These are phyloP conservation scores for Perdita meconis DNA, from an alignment of 2,888 invertebrate species.

Conservation along the genomic window DNA sequence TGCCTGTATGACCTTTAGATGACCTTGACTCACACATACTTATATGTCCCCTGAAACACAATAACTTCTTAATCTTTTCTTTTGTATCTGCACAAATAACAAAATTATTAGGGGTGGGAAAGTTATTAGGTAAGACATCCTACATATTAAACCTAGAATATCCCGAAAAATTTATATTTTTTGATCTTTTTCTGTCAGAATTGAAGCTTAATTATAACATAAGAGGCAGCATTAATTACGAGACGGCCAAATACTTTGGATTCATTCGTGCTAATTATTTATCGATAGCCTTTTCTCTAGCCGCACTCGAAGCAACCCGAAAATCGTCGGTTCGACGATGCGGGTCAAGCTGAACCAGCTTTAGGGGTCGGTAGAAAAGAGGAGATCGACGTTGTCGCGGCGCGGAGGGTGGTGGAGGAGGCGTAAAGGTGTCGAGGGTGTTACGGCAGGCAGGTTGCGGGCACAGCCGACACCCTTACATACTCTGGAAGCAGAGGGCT, in stretches of 20 bases:
- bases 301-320: constrained; percentile 56
- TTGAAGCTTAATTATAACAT: no score
- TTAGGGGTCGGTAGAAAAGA: constrained; percentile 31
- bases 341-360: constrained; percentile 78
- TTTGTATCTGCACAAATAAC: no score
- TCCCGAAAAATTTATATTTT: constrained; percentile 10
- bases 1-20: no score
- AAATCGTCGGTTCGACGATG: constrained; percentile 71
- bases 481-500: constrained; percentile 9
- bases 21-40: no score
- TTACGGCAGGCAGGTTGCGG: constrained; percentile 43
- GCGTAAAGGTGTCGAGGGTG: constrained; percentile 55
- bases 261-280: constrained; percentile 78
- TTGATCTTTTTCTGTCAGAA: no score
- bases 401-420: constrained; percentile 9
- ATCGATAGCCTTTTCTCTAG: constrained; percentile 51
- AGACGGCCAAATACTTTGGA: no score
- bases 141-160: no score
- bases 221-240: constrained; percentile 73
- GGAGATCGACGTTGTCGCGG: constrained; percentile 28
- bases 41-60: no score
- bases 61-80: no score
- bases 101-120: no score
- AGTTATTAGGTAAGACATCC: no score
- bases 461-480: constrained; percentile 22